Evolutionary conservation across 92 coral and sea anemone genomes (phyloP).

Genomic region (Parazoanthus swiftii): DNA sequence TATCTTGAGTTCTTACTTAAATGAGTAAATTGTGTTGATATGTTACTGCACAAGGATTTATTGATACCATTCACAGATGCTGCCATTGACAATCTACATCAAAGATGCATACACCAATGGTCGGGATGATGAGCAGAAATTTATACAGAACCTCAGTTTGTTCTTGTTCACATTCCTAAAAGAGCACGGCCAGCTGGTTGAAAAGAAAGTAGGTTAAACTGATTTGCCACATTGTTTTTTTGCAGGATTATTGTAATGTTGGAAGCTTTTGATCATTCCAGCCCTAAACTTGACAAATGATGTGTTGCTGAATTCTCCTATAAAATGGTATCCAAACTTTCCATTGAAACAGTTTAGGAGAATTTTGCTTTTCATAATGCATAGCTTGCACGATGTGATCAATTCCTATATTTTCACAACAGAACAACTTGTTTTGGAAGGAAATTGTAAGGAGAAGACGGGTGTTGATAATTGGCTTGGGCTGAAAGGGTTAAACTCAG

Average conservation of each 20-base stretch:
- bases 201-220: constrained; percentile 77
- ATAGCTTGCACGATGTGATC: too few species aligned
- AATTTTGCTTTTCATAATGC: too few species aligned
- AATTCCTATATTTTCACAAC: too few species aligned
- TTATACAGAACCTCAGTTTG: constrained; percentile 95
- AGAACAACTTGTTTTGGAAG: too few species aligned
- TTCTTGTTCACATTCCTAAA: constrained; percentile 93
- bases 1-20: too few species aligned
- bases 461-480: too few species aligned
- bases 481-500: too few species aligned
- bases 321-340: too few species aligned
- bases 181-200: constrained; percentile 95
- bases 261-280: not conserved
- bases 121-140: constrained; percentile 97
- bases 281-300: too few species aligned
- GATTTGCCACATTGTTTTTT: not conserved
- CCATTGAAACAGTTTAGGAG: too few species aligned
- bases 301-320: too few species aligned
- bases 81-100: constrained; percentile 93
- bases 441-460: too few species aligned
- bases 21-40: not conserved
- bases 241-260: not conserved
- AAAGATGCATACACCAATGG: constrained; percentile 97
- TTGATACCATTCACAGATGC: constrained; percentile 62
- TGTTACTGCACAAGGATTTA: not conserved